Evolutionary conservation across 1,140 invertebrate genomes (phyloP).

Genomic region (Caenorhabditis tropicalis): DNA sequence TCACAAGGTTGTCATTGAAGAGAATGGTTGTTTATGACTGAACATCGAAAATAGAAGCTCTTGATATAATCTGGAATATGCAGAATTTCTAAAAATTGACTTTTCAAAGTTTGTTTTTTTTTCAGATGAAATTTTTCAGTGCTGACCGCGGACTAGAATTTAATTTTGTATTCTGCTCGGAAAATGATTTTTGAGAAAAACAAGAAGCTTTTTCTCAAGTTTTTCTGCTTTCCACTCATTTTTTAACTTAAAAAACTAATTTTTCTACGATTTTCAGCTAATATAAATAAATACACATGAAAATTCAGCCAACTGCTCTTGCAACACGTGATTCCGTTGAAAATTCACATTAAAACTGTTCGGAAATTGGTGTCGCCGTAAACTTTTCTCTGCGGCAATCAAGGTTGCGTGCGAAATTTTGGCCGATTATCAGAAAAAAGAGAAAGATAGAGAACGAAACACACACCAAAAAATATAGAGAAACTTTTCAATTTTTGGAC

Average conservation of each 20-base stretch:
- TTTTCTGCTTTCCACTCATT: background rate
- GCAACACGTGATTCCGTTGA: background rate
- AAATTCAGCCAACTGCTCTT: background rate
- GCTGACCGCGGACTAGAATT: background rate
- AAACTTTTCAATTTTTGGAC: background rate
- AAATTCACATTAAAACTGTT: background rate
- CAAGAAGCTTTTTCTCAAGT: background rate
- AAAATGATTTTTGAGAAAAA: background rate
- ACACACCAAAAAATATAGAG: background rate
- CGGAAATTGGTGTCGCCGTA: background rate
- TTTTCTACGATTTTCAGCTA: too few species aligned
- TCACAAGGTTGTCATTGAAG: background rate
- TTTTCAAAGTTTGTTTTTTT: too few species aligned
- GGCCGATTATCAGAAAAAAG: background rate
- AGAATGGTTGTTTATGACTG: too few species aligned
- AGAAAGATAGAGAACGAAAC: background rate
- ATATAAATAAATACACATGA: too few species aligned
- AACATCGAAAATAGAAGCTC: too few species aligned
- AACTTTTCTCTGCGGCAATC: background rate
- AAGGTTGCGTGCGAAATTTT: slow-evolving; percentile 19
- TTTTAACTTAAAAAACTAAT: too few species aligned
- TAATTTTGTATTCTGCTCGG: background rate
- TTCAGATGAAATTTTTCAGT: background rate
- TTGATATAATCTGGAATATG: too few species aligned
- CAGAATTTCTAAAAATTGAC: too few species aligned